Evolutionary conservation across 2,888 invertebrate genomes (phyloP).

Genomic region (Oxycera nigricornis): DNA sequence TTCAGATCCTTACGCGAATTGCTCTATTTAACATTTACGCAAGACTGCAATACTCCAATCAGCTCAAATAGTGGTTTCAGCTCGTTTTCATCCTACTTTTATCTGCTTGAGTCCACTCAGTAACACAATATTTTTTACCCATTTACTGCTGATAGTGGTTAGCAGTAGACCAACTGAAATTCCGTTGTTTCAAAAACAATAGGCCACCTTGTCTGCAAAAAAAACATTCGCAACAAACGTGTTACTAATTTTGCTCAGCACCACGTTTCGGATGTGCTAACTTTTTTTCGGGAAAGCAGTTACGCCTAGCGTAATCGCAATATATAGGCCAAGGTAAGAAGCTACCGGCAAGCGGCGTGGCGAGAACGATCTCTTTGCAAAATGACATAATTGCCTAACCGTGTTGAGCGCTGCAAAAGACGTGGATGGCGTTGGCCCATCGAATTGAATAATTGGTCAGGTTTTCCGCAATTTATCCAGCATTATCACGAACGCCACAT

Average conservation of each 20-base stretch:
- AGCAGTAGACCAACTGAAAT: too few relatives aligned
- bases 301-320: neutral
- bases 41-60: too few relatives aligned
- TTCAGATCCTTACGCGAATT: too few relatives aligned
- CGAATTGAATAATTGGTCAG: slow-evolving; percentile 7
- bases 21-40: too few relatives aligned
- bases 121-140: too few relatives aligned
- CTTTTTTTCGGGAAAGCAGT: neutral
- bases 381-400: slow-evolving; percentile 13
- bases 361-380: neutral
- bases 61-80: too few relatives aligned
- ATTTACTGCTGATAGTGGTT: too few relatives aligned
- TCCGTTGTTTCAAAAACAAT: too few relatives aligned
- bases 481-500: neutral
- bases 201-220: neutral
- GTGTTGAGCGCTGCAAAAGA: neutral
- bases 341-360: neutral
- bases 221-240: neutral
- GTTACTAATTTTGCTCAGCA: neutral
- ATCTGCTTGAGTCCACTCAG: too few relatives aligned
- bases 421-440: neutral
- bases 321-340: slow-evolving; percentile 23
- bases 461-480: neutral
- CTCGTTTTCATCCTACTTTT: too few relatives aligned
- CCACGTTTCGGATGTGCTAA: neutral